phyloP scores from a whole-genome alignment of 2,888 invertebrate species.

The Campaea margaritaria region DNA sequence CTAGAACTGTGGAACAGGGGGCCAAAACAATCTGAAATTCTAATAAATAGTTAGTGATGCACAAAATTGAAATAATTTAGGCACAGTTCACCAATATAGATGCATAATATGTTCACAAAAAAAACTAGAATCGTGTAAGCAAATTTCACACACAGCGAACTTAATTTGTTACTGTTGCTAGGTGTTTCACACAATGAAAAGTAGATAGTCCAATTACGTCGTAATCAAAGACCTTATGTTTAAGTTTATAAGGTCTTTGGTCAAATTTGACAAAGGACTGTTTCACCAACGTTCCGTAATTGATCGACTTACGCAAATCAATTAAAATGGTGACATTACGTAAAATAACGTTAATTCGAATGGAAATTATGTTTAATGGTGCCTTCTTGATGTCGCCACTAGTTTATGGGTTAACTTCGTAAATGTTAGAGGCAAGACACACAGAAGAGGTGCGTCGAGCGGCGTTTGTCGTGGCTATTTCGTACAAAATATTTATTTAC shows the following conservation, averaged over 20 bases:
- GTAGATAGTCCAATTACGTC: background rate
- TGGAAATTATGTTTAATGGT: conserved; percentile 18
- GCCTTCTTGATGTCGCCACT: conserved; percentile 2
- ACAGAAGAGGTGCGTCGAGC: too few relatives aligned
- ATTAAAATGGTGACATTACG: conserved; percentile 6
- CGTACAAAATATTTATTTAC: too few relatives aligned
- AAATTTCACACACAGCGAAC: conserved; percentile 57
- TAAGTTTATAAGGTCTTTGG: too few relatives aligned
- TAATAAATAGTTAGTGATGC: too few relatives aligned
- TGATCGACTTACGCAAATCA: conserved; percentile 22
- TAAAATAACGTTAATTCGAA: conserved; percentile 15
- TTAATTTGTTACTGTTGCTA: conserved; percentile 61
- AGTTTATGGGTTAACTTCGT: background rate
- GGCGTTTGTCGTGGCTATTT: too few relatives aligned
- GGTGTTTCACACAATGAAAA: conserved; percentile 32
- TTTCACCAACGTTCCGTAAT: conserved; percentile 8
- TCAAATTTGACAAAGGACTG: conserved; percentile 23
- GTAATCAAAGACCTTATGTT: background rate
- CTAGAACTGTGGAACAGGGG: too few relatives aligned
- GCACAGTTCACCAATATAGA: too few relatives aligned
- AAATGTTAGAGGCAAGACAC: too few relatives aligned
- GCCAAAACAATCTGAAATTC: too few relatives aligned
- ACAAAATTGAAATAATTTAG: too few relatives aligned
- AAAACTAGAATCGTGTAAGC: background rate
- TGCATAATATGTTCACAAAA: too few relatives aligned